These are phyloP conservation scores for Hyposoter didymator DNA, from an alignment of 2,888 invertebrate species.

Conservation along the genomic window DNA sequence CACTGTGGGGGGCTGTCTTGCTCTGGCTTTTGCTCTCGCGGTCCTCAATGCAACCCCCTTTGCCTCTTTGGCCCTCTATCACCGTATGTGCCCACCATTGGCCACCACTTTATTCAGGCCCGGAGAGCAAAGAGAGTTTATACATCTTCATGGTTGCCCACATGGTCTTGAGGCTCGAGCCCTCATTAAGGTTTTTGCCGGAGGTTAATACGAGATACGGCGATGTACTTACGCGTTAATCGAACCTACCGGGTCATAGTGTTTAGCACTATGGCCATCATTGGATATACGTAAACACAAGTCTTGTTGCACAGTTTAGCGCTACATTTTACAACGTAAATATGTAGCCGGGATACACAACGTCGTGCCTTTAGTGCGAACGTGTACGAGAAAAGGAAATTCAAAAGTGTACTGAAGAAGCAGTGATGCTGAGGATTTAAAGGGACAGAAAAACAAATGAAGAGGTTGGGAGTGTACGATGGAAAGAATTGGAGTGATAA, in stretches of 20 bases:
- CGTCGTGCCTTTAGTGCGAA: not conserved
- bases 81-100: slow-evolving; percentile 12
- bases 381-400: not conserved
- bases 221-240: slow-evolving; percentile 71
- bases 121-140: slow-evolving; percentile 18
- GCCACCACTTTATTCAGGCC: slow-evolving; percentile 9
- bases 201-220: slow-evolving; percentile 70
- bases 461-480: not conserved
- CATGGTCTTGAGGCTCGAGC: slow-evolving; percentile 60
- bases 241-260: slow-evolving; percentile 68
- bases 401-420: not conserved
- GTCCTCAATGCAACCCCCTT: slow-evolving; percentile 16
- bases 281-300: slow-evolving; percentile 33
- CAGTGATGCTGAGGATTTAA: not conserved
- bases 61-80: slow-evolving; percentile 11
- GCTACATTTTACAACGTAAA: slow-evolving; percentile 12
- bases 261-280: slow-evolving; percentile 61
- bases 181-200: slow-evolving; percentile 71
- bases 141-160: slow-evolving; percentile 67
- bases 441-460: not conserved
- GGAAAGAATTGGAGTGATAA: not conserved
- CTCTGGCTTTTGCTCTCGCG: slow-evolving; percentile 58
- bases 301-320: slow-evolving; percentile 11
- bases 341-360: not conserved
- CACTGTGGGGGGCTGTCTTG: slow-evolving; percentile 59